A percentile compares a stretch with the other conserved stretches of the same genome.
phyloP scores from a whole-genome alignment of 2,797 vertebrate species.

The Delichon dasypus region DNA sequence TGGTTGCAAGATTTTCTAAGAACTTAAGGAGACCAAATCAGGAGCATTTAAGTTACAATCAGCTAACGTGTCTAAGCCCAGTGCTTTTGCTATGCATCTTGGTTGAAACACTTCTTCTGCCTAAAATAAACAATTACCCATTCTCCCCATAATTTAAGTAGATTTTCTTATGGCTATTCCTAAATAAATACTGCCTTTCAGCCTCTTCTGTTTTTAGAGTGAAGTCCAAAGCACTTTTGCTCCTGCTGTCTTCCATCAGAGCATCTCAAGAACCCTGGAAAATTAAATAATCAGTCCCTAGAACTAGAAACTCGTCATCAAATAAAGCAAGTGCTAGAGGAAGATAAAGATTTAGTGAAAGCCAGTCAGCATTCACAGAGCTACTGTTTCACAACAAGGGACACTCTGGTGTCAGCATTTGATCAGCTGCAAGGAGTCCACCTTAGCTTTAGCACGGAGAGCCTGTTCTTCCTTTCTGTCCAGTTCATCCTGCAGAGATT shows the following conservation, averaged over 20 bases:
- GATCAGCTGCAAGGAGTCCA: constrained; percentile 53
- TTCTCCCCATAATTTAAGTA: background rate
- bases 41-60: background rate
- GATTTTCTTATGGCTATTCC: background rate
- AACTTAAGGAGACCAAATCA: background rate
- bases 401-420: background rate
- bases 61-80: background rate
- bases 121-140: background rate
- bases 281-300: background rate
- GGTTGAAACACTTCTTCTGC: background rate
- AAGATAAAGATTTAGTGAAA: background rate
- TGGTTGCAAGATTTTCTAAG: background rate
- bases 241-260: background rate
- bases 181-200: background rate
- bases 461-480: constrained; percentile 94
- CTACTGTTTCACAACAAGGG: background rate
- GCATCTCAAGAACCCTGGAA: background rate
- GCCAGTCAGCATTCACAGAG: constrained; percentile 14
- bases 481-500: constrained; percentile 91
- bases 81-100: background rate
- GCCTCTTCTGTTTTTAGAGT: background rate
- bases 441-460: constrained; percentile 89
- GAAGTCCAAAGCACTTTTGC: background rate
- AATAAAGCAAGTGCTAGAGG: background rate
- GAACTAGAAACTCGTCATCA: background rate